Evolutionary conservation across 2,888 invertebrate genomes (phyloP), one percentile per base, ranked within the genome.

Genomic region (Leptopilina syphax): DNA sequence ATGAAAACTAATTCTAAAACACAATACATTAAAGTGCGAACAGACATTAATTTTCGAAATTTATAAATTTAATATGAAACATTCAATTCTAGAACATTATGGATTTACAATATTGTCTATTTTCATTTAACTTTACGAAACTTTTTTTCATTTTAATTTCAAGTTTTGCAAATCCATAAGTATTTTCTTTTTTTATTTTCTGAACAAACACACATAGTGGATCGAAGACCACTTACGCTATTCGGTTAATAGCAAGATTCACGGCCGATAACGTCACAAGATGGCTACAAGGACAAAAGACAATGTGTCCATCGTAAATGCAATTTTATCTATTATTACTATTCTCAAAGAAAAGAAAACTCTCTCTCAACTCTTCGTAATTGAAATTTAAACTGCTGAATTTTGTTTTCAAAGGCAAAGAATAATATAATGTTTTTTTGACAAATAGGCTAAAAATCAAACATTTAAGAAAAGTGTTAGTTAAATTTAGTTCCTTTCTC

Each of bases 221-320:
- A 89, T 91, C 90, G 88, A 88, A 86, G 88, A 90, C 92, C 93
- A 96, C 97, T 97, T 96, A 97, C 97, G 96, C 96, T 94, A 97
- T 97, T 94, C 97, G 95, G 95, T 96, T 96, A 94, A 97, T 95
- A 94, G 96, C 96, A 94, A 97, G 96, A 95, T 97, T 97, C 95
- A 97, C 96, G 93, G 96, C 95, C 92, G 97, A 97, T 94, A 97
- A 96, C 93, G 96, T 96, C 96, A 96, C 96, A 95, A 97, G 96
- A 95, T 97, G 96, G 96, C 97, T 97, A 95, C 90, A 94, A 94
- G 89, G 88, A 90, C 89, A 92, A 91, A 91, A 92, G 89, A 92
- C 88, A 73, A 89, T 85, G 88, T 88, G 89, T 87, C 88, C 89
- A 89, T 88, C 90, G 84, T 88, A 85, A 86, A 84, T 85, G 80